phyloP scores from a whole-genome alignment of 2,888 invertebrate species.

The Caenorhabditis wallacei region DNA sequence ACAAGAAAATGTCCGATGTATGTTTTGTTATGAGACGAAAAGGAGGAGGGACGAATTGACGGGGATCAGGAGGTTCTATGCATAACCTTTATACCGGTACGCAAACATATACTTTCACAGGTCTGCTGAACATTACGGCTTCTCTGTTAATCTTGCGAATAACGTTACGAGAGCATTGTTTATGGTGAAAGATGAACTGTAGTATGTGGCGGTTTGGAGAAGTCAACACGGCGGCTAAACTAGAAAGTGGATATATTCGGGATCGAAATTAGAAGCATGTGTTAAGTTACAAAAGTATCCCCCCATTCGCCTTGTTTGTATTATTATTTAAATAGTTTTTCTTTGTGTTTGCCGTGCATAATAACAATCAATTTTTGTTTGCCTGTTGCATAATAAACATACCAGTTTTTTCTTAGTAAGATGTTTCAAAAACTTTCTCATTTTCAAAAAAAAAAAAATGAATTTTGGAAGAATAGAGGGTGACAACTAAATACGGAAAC shows the following conservation, averaged over 20 bases:
- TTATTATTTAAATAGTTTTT: background rate
- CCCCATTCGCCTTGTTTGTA: background rate
- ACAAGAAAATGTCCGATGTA: conserved; percentile 35
- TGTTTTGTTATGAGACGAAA: conserved; percentile 22
- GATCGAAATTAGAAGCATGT: background rate
- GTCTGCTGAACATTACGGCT: conserved; percentile 31
- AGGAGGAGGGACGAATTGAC: conserved; percentile 1
- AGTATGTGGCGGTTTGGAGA: conserved; percentile 3
- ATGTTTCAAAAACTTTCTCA: too few relatives aligned
- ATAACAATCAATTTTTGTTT: background rate
- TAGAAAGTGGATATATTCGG: background rate
- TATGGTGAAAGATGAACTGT: conserved; percentile 45
- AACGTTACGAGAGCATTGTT: conserved; percentile 43
- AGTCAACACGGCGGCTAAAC: background rate
- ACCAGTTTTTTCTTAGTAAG: background rate
- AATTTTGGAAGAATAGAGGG: too few relatives aligned
- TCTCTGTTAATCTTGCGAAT: conserved; percentile 39
- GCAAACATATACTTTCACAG: conserved; percentile 41
- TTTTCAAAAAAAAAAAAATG: too few relatives aligned
- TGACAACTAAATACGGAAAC: too few relatives aligned
- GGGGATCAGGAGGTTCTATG: conserved; percentile 13
- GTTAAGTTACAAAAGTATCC: background rate
- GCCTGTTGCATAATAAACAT: background rate
- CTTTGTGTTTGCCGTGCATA: background rate
- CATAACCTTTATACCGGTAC: conserved; percentile 43